Conservation (phyloP, 2,797 vertebrate species). For the Sebastes hubbsi region DNA sequence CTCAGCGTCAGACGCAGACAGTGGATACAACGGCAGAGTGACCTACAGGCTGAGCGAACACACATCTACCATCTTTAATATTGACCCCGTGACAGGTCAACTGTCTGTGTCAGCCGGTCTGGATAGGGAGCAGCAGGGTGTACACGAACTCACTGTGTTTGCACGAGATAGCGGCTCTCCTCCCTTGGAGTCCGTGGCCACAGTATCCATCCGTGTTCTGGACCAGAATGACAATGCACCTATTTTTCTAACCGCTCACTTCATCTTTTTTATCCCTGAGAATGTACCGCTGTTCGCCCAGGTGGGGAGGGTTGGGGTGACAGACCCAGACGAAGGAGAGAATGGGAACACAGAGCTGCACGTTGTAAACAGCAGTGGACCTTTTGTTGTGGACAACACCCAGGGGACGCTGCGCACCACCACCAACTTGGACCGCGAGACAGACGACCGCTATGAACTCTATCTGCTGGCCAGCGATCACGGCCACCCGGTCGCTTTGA, state of each 20-base stretch:
- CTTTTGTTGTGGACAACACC: constrained; percentile 78
- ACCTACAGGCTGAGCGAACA: constrained; percentile 72
- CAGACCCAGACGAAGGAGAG: constrained; percentile 77
- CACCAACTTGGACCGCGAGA: constrained; percentile 79
- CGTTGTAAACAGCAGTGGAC: constrained; percentile 69
- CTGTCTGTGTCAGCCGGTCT: constrained; percentile 72
- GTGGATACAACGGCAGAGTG: constrained; percentile 74
- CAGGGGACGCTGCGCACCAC: constrained; percentile 73
- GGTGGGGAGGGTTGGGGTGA: constrained; percentile 78
- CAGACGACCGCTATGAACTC: constrained; percentile 77
- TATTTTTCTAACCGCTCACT: constrained; percentile 77
- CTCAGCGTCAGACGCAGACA: constrained; percentile 80
- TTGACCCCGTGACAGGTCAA: constrained; percentile 74
- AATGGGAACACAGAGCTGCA: constrained; percentile 77
- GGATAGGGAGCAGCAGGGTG: constrained; percentile 79
- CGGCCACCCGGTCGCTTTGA: constrained; percentile 72
- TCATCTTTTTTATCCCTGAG: constrained; percentile 84
- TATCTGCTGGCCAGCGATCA: constrained; percentile 78
- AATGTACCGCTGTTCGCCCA: constrained; percentile 65
- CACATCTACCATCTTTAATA: constrained; percentile 68
- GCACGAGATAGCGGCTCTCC: constrained; percentile 81
- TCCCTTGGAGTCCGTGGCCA: constrained; percentile 66
- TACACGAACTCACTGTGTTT: constrained; percentile 72
- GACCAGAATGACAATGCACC: constrained; percentile 87
- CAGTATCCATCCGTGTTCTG: constrained; percentile 71